phyloP scores from a whole-genome alignment of 2,113 vertebrate genomes.

The Blennius ocellaris region DNA sequence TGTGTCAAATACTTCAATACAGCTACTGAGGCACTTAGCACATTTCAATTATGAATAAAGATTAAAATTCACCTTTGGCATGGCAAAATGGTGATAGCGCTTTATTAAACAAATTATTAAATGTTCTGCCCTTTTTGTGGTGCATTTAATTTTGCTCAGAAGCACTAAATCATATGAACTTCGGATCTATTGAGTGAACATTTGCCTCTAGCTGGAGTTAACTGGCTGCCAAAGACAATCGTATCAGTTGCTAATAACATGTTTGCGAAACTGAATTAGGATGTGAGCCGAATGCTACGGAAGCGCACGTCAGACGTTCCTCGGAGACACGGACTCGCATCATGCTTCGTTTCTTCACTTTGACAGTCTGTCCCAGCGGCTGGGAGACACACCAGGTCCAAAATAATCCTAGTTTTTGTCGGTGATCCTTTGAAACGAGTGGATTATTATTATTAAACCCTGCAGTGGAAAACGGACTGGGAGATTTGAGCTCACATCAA shows the following conservation, averaged over 20 bases:
- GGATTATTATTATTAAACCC: slow-evolving; percentile 10
- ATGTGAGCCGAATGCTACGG: slow-evolving; percentile 14
- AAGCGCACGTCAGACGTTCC: slow-evolving; percentile 23
- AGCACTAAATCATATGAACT: not conserved
- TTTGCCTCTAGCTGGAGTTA: slow-evolving; percentile 7
- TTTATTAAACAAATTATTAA: not conserved
- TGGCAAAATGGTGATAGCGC: slow-evolving; percentile 2
- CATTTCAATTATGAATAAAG: not conserved
- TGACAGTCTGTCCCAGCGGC: slow-evolving; percentile 16
- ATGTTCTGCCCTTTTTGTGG: not conserved
- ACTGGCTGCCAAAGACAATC: slow-evolving; percentile 21
- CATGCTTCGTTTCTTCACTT: slow-evolving; percentile 52
- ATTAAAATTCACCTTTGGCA: slow-evolving; percentile 6
- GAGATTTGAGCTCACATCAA: not conserved
- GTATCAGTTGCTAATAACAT: slow-evolving; percentile 9
- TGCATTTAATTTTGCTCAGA: not conserved
- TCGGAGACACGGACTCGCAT: slow-evolving; percentile 21
- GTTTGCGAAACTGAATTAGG: slow-evolving; percentile 24
- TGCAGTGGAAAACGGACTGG: not conserved
- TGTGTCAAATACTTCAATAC: not conserved
- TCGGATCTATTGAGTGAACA: not conserved
- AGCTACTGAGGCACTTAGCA: not conserved
- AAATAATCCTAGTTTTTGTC: slow-evolving; percentile 39
- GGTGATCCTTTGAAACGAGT: slow-evolving; percentile 20
- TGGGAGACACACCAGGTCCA: slow-evolving; percentile 24